Conservation (phyloP, 2,797 vertebrate species). For the Sibirionetta formosa region DNA sequence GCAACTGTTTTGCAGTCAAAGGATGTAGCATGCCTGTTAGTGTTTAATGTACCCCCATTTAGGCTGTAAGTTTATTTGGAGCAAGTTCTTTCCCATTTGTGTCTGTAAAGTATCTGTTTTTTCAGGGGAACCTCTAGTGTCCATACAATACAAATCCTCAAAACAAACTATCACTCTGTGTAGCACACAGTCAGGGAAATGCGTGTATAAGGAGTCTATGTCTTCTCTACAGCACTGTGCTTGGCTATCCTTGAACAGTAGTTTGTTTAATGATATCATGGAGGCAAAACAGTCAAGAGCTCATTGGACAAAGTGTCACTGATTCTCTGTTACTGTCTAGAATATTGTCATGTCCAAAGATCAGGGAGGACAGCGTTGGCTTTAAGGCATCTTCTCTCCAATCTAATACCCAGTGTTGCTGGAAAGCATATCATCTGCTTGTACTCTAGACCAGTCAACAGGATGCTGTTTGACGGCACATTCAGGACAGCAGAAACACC, state of each 20-base stretch:
- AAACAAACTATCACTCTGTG: neutral
- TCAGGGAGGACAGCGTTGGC: neutral
- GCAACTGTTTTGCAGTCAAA: neutral
- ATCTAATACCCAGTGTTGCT: accelerated
- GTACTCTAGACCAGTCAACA: neutral
- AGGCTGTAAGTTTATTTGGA: neutral
- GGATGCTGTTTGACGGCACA: neutral
- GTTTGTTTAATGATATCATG: neutral
- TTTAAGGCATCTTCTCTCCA: neutral
- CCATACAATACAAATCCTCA: neutral
- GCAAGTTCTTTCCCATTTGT: neutral
- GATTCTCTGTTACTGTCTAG: neutral
- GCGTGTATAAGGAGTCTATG: neutral
- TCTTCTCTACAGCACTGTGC: neutral
- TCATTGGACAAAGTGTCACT: neutral
- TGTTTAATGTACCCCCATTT: neutral
- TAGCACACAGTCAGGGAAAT: neutral
- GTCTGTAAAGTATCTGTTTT: neutral
- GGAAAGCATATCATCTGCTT: neutral
- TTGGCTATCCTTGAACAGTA: neutral
- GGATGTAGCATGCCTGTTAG: neutral
- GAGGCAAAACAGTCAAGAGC: neutral
- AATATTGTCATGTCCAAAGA: neutral
- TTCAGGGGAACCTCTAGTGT: neutral
- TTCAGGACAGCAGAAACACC: neutral